phyloP scores from a whole-genome alignment of 2,888 invertebrate genomes.

The Drosophila leonis region DNA sequence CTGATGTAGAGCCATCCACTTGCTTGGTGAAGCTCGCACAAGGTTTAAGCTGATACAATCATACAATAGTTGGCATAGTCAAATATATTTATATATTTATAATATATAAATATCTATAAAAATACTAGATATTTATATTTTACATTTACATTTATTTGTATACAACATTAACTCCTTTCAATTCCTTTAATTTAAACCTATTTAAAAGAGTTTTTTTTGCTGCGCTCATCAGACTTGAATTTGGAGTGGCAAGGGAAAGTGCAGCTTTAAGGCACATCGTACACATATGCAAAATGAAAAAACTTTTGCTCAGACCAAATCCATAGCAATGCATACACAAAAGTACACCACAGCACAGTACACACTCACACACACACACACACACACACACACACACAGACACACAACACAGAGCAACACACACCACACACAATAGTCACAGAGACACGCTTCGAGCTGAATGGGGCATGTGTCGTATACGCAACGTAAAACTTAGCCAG shows the following conservation, averaged over 20 bases:
- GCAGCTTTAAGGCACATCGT: conserved; percentile 66
- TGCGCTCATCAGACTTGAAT: conserved; percentile 25
- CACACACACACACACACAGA: conserved; percentile 11
- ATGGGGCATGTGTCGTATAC: conserved; percentile 76
- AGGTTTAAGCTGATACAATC: no score
- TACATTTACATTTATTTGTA: no score
- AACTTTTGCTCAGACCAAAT: conserved; percentile 56
- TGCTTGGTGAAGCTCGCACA: no score
- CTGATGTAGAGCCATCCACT: no score
- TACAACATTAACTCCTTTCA: neutral
- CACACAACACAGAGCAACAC: conserved; percentile 10
- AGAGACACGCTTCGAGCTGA: conserved; percentile 61
- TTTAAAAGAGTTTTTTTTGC: conserved; percentile 2
- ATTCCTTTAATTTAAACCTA: conserved; percentile 1
- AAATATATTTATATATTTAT: no score
- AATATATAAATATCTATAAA: neutral
- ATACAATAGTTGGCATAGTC: no score
- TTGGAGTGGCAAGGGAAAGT: conserved; percentile 59
- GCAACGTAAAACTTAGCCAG: conserved; percentile 79
- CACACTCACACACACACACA: conserved; percentile 27
- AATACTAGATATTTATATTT: neutral
- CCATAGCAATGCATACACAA: conserved; percentile 41
- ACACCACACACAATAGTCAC: conserved; percentile 25
- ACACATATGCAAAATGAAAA: conserved; percentile 68
- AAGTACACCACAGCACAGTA: conserved; percentile 17